phyloP scores from a whole-genome alignment of 2,888 invertebrate species.

The Drosophila subquinaria region DNA sequence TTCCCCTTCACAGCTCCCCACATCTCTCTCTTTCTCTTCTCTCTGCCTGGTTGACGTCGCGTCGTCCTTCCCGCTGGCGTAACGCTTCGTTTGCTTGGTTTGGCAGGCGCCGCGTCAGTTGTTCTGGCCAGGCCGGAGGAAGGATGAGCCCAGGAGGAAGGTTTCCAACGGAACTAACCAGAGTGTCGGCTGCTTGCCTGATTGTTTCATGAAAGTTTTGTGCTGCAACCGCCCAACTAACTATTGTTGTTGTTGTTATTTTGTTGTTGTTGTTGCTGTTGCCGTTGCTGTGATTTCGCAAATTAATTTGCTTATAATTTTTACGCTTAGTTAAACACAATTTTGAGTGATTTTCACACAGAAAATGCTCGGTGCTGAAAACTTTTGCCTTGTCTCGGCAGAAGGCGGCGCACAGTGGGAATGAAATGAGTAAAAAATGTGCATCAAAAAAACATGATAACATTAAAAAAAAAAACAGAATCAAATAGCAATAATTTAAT shows the following conservation, averaged over 20 bases:
- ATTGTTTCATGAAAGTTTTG: conserved; percentile 80
- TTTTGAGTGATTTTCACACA: conserved; percentile 85
- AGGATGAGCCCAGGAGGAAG: conserved; percentile 19
- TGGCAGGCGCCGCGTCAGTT: conserved; percentile 59
- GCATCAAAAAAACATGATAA: not conserved
- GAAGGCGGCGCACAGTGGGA: conserved; percentile 57
- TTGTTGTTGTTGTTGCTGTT: conserved; percentile 36
- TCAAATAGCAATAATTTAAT: conserved; percentile 1
- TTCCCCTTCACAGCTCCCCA: conserved; percentile 23
- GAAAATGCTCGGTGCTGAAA: conserved; percentile 67
- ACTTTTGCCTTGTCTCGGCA: conserved; percentile 60
- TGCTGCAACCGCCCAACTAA: conserved; percentile 64
- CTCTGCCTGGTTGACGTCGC: not conserved
- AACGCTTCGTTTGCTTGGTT: conserved; percentile 68
- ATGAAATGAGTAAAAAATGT: conserved; percentile 2
- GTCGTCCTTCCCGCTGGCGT: conserved; percentile 26
- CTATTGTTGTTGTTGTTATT: conserved; percentile 61
- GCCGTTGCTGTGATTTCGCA: conserved; percentile 78
- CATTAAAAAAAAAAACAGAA: not conserved
- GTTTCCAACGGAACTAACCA: conserved; percentile 49
- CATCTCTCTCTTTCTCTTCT: not conserved
- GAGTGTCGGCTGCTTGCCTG: conserved; percentile 67
- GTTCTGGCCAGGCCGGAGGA: conserved; percentile 46
- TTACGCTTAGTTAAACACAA: conserved; percentile 86
- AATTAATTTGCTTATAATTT: conserved; percentile 86